These are phyloP conservation scores for Drosophila burlai DNA, from an alignment of 1,140 invertebrate genomes.

Conservation along the genomic window DNA sequence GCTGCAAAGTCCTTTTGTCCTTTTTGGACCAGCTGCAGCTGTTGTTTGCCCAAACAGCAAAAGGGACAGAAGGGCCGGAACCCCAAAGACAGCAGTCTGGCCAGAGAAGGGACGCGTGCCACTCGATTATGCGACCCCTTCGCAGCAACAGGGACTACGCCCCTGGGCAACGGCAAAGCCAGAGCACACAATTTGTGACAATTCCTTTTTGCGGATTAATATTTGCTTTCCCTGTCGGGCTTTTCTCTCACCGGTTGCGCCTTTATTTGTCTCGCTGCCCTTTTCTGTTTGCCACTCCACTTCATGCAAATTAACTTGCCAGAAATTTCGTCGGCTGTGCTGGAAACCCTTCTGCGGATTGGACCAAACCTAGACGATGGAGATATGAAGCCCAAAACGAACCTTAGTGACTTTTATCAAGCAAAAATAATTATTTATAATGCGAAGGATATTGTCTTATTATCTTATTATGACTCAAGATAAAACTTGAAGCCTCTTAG, in stretches of 20 bases:
- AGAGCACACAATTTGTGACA: constrained; percentile 78
- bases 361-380: constrained; percentile 11
- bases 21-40: constrained; percentile 69
- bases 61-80: constrained; percentile 26
- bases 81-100: constrained; percentile 5
- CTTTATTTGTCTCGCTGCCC: constrained; percentile 74
- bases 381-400: neutral
- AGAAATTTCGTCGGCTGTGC: constrained; percentile 63
- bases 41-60: constrained; percentile 70
- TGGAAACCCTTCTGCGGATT: constrained; percentile 11
- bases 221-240: constrained; percentile 65
- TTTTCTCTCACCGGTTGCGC: constrained; percentile 71
- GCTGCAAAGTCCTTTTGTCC: constrained; percentile 56
- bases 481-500: neutral
- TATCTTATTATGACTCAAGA: neutral
- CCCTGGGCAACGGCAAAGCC: constrained; percentile 42
- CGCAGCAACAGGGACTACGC: constrained; percentile 27
- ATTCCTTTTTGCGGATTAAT: constrained; percentile 84
- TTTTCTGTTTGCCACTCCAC: constrained; percentile 58
- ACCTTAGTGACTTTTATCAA: neutral
- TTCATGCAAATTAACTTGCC: constrained; percentile 80
- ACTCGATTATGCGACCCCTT: constrained; percentile 5
- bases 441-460: neutral
- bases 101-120: constrained; percentile 4
- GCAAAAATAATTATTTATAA: neutral